A percentile compares a stretch with the other conserved stretches of the same genome.
phyloP scores from a whole-genome alignment of 2,888 invertebrate species.

The Tiliacea aurago region DNA sequence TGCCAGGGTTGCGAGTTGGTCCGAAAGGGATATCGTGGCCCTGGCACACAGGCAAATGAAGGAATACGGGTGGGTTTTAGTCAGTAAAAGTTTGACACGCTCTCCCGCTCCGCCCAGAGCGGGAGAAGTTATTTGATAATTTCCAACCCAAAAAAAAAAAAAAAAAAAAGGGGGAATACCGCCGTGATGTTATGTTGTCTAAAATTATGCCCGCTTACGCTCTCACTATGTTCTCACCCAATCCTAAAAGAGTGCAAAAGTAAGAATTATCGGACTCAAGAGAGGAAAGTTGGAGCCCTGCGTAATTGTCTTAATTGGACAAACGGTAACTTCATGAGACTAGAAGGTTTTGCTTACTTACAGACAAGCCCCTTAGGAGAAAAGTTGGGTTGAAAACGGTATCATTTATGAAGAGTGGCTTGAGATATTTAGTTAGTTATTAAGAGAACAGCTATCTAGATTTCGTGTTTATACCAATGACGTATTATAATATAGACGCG shows the following conservation, averaged over 20 bases:
- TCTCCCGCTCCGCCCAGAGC: too few species aligned
- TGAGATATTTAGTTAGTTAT: neutral
- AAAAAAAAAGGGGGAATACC: too few species aligned
- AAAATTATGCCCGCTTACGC: slow-evolving; percentile 5
- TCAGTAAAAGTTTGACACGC: too few species aligned
- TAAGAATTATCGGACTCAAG: slow-evolving; percentile 71
- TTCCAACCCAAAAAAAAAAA: too few species aligned
- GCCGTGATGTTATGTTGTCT: too few species aligned
- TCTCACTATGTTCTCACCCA: neutral
- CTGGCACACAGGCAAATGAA: too few species aligned
- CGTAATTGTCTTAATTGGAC: slow-evolving; percentile 75
- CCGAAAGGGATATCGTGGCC: too few species aligned
- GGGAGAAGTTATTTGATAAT: too few species aligned
- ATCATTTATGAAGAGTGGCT: slow-evolving; percentile 11
- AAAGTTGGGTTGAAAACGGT: slow-evolving; percentile 24
- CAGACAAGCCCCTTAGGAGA: neutral
- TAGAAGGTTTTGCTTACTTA: slow-evolving; percentile 37
- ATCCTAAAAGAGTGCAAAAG: slow-evolving; percentile 57
- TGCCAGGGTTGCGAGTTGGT: too few species aligned
- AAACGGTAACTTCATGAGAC: slow-evolving; percentile 57
- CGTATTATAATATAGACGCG: too few species aligned
- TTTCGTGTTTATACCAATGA: too few species aligned
- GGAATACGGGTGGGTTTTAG: too few species aligned
- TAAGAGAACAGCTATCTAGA: neutral
- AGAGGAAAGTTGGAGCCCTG: slow-evolving; percentile 66